Conservation (phyloP, 2,888 invertebrate genomes). For the Himalopsyche japonica region DNA sequence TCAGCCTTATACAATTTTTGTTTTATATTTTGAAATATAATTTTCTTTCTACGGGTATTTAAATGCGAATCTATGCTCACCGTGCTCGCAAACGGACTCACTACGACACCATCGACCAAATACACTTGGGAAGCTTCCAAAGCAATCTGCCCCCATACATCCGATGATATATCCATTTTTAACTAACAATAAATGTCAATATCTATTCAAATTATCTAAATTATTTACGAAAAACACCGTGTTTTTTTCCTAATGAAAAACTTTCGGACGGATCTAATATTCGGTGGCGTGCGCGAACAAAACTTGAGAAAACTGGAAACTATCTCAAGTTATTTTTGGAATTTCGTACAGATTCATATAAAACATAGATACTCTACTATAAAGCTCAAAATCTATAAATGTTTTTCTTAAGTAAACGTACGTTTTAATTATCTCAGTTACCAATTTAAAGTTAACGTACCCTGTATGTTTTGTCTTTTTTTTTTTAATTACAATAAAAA, state of each 20-base stretch:
- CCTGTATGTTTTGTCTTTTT: no score
- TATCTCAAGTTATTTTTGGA: slow-evolving; percentile 35
- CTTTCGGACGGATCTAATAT: neutral
- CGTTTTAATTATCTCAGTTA: no score
- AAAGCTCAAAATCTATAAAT: neutral
- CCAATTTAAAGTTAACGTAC: no score
- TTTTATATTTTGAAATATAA: no score
- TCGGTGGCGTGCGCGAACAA: slow-evolving; percentile 5
- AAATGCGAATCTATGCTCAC: slow-evolving; percentile 56
- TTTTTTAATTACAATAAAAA: no score
- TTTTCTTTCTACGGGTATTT: neutral
- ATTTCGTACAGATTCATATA: slow-evolving; percentile 9
- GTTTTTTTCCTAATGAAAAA: neutral
- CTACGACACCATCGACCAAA: slow-evolving; percentile 74
- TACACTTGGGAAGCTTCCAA: slow-evolving; percentile 86
- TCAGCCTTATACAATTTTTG: no score
- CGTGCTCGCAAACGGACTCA: slow-evolving; percentile 84
- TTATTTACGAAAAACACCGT: neutral
- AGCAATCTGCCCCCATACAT: slow-evolving; percentile 89
- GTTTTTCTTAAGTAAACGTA: neutral
- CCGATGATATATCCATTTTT: slow-evolving; percentile 70
- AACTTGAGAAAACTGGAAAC: slow-evolving; percentile 32
- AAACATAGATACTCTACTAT: slow-evolving; percentile 16
- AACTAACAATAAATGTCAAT: neutral
- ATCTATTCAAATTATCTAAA: neutral